These are phyloP conservation scores for Malacosoma neustria DNA, from an alignment of 2,888 invertebrate species.

Conservation along the genomic window DNA sequence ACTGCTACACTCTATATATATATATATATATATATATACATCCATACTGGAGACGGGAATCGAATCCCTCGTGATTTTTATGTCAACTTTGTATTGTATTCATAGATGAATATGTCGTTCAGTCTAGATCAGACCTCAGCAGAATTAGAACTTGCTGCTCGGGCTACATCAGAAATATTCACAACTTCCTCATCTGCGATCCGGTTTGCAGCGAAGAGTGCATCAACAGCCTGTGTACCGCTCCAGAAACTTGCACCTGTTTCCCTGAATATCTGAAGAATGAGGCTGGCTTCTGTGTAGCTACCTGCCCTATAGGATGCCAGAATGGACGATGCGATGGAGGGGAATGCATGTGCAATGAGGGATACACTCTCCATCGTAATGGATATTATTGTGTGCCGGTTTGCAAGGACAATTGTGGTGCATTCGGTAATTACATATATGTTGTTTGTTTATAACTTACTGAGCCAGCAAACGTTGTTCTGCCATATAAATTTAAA, in stretches of 20 bases:
- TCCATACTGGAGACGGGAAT: no score
- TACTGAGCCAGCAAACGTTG: no score
- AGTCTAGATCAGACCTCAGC: conserved; percentile 77
- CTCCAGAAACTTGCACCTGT: conserved; percentile 78
- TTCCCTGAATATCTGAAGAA: conserved; percentile 76
- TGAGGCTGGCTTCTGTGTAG: conserved; percentile 68
- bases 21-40: no score
- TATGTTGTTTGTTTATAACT: no score
- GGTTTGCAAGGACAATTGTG: conserved; percentile 65
- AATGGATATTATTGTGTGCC: conserved; percentile 77
- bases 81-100: no score
- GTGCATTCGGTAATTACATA: conserved; percentile 51
- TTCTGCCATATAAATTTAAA: no score
- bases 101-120: no score
- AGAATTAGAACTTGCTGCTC: conserved; percentile 81
- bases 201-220: conserved; percentile 77
- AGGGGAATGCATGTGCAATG: conserved; percentile 77
- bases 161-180: conserved; percentile 78
- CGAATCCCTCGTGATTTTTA: no score
- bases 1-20: no score
- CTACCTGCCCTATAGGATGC: conserved; percentile 81
- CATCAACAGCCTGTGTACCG: conserved; percentile 77
- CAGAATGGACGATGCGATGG: conserved; percentile 78
- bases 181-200: conserved; percentile 72
- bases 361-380: conserved; percentile 71